Evolutionary conservation across 2,797 vertebrate genomes (phyloP), one percentile per base, ranked within the genome.

Genomic region (Centropyge bicolor): DNA sequence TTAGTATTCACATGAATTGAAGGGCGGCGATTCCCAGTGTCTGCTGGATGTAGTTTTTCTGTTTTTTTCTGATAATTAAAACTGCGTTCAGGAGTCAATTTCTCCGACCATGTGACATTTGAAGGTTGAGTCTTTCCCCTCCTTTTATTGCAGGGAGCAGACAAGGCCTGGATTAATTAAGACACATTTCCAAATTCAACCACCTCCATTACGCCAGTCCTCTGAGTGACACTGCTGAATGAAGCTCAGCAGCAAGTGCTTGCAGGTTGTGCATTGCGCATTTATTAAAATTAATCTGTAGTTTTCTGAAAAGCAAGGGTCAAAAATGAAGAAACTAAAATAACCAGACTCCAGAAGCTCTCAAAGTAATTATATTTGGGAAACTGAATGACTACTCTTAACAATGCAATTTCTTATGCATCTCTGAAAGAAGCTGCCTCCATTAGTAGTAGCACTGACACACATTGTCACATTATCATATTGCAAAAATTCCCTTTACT

Each of bases 111-210:
- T 63, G 71, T 70, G 72, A 56, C 54, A 43, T 67, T 43, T 52
- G 40, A 80, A 61, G 60, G 36, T 20, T 10, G 36, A 48, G 48
- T 65, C 41, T 68, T 63, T 82, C 63, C 65, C 31, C 62, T 74
- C 65, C 41, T 20, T 61, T 81, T 89, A 86, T 84, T 86, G 78
- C 74, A 57, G 45, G 51, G 67, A 85, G 70, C 69, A 63, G 82
- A 76, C 56, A 40, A 63, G 57, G 43, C 70, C 69, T 46, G 68
- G 73, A 84, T 85, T 90, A 87, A 92, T 92, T 82, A 82, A 82
- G 61, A 51, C 62, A 66, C 63, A 78, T 83, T 83, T 85, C 63
- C 80, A 85, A 56, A 87, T 84, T 89, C 84, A 91, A 73, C 70
- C 74, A 78, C 70, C 12, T 75, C 64, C 61, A 59, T 72, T 19